phyloP scores from a whole-genome alignment of 2,113 vertebrate species.

The Bos indicus region DNA sequence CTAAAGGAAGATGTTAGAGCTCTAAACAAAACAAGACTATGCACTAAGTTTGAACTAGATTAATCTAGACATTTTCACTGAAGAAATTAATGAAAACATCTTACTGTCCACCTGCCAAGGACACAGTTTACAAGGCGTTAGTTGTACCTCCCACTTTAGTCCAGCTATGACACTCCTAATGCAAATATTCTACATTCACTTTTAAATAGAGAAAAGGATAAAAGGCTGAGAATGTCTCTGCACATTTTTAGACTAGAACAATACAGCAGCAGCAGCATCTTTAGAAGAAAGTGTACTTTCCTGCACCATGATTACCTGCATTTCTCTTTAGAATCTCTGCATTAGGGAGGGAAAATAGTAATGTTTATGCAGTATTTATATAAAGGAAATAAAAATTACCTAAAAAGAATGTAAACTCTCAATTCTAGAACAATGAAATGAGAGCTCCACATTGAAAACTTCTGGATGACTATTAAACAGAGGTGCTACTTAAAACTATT shows the following conservation, averaged over 20 bases:
- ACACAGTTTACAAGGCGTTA: neutral
- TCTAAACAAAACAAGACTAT: neutral
- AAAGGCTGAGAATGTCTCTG: neutral
- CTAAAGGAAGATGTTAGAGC: neutral
- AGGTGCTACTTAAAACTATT: neutral
- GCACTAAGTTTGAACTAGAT: neutral
- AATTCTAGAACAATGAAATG: neutral
- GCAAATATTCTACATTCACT: neutral
- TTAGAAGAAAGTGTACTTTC: neutral
- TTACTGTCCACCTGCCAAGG: neutral
- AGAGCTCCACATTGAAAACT: neutral
- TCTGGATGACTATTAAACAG: neutral
- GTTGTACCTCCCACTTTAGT: neutral
- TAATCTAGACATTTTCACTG: neutral
- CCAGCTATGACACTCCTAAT: neutral
- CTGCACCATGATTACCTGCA: neutral
- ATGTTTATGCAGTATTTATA: neutral
- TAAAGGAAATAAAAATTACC: conserved; percentile 6
- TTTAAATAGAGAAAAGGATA: neutral
- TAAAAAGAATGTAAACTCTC: neutral
- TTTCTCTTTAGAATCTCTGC: neutral
- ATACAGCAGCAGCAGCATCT: neutral
- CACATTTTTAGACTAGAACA: neutral
- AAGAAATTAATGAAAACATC: neutral
- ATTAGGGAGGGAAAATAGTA: neutral